Percentiles rank a stretch among this genome's conserved stretches.
phyloP scores from a whole-genome alignment of 2,113 vertebrate species.

The Chinchilla lanigera region DNA sequence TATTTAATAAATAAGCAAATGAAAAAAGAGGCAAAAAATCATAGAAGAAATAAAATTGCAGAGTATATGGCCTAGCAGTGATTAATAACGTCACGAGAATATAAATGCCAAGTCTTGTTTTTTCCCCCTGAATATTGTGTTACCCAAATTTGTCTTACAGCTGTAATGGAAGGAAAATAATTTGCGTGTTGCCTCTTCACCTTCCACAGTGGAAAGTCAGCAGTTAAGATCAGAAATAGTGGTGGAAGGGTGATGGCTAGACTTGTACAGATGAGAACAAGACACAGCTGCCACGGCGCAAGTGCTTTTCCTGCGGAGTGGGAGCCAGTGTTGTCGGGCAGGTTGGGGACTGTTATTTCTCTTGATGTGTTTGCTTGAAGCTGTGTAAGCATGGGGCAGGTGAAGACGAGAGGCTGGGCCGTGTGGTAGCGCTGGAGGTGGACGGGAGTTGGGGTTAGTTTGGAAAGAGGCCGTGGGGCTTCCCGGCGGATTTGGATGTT shows the following conservation, averaged over 20 bases:
- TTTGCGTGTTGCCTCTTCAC: background rate
- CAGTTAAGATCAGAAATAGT: conserved; percentile 12
- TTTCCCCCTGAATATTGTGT: background rate
- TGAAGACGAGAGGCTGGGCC: background rate
- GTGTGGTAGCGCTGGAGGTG: background rate
- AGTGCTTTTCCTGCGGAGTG: background rate
- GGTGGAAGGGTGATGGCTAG: background rate
- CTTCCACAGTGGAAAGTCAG: background rate
- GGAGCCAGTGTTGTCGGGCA: background rate
- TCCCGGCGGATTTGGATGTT: background rate
- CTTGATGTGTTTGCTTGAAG: background rate
- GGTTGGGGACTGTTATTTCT: background rate
- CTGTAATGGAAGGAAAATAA: background rate
- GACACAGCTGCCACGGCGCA: background rate
- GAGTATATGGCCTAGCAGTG: background rate
- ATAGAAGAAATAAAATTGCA: conserved; percentile 8
- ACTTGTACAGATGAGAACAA: background rate
- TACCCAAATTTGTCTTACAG: background rate
- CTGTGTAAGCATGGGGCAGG: background rate
- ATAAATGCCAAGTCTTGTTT: background rate
- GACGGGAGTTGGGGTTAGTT: background rate
- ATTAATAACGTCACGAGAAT: background rate
- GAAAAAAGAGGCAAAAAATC: conserved; percentile 2
- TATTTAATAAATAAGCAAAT: conserved; percentile 44
- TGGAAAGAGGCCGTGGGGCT: conserved; percentile 4